Conservation (phyloP, 1,140 invertebrate species). For the Calephelis virginiensis region DNA sequence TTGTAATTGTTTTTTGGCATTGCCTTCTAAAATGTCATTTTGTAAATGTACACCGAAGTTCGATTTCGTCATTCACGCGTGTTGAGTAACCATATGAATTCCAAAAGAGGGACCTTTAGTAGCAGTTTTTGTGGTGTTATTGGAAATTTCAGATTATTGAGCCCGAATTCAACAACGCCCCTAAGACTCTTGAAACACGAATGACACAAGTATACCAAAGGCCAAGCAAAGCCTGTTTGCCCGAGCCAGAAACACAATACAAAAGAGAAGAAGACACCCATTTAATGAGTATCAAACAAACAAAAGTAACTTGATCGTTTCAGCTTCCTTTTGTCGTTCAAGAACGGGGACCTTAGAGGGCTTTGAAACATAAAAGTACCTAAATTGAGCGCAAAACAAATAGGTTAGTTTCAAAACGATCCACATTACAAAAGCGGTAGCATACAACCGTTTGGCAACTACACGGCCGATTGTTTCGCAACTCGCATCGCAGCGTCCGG, state of each 20-base stretch:
- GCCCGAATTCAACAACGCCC: no score
- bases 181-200: no score
- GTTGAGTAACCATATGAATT: no score
- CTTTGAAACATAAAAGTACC: constrained; percentile 55
- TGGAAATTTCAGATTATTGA: background rate
- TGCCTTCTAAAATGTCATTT: background rate
- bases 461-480: constrained; percentile 65
- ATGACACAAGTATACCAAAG: background rate
- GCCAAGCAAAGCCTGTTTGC: background rate
- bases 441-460: constrained; percentile 73
- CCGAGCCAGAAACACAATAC: constrained; percentile 33
- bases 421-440: constrained; percentile 75
- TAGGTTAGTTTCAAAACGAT: constrained; percentile 77
- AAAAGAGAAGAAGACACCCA: constrained; percentile 47
- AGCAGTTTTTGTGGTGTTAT: no score
- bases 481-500: constrained; percentile 72
- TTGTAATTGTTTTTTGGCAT: background rate
- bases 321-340: constrained; percentile 58
- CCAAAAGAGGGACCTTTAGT: no score
- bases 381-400: constrained; percentile 67
- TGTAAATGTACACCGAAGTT: no score
- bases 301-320: constrained; percentile 72
- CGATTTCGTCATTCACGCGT: no score
- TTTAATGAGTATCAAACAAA: constrained; percentile 67
- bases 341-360: constrained; percentile 61